These are phyloP conservation scores for Macroglossus sobrinus DNA, from an alignment of 2,113 vertebrate species.

Conservation along the genomic window DNA sequence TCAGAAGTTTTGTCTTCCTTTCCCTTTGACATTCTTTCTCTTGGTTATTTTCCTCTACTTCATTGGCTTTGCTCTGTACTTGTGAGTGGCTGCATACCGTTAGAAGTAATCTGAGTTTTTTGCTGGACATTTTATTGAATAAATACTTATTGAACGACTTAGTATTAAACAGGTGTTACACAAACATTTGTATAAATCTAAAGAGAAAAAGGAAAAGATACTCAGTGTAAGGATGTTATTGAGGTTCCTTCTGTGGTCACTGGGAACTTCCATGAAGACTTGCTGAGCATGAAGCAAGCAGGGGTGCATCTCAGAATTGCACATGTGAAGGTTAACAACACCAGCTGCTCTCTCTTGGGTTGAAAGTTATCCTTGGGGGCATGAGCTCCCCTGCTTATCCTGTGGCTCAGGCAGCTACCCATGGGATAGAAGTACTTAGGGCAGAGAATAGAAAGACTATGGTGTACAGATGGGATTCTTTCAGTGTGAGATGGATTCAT, in stretches of 20 bases:
- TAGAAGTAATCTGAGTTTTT: not conserved
- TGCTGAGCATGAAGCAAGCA: not conserved
- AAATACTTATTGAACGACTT: not conserved
- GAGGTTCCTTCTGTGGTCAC: not conserved
- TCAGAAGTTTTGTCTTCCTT: slow-evolving; percentile 1
- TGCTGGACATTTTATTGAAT: not conserved
- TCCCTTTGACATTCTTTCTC: not conserved
- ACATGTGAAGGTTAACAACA: not conserved
- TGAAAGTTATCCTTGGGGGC: not conserved
- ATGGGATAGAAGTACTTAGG: not conserved
- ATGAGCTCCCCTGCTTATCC: not conserved
- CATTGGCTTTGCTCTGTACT: not conserved
- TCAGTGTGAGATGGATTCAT: not conserved
- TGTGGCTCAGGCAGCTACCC: not conserved
- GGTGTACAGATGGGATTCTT: not conserved
- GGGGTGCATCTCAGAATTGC: not conserved
- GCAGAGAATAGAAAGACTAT: not conserved
- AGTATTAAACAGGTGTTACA: not conserved
- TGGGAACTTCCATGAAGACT: not conserved
- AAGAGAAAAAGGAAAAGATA: not conserved
- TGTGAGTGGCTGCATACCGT: not conserved
- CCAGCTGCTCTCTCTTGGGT: not conserved
- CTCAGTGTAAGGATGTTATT: not conserved
- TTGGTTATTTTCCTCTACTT: not conserved
- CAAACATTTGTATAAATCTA: not conserved